Base-by-base conservation (phyloP, 1,140 invertebrate genomes). In the Tribolium madens region DNA sequence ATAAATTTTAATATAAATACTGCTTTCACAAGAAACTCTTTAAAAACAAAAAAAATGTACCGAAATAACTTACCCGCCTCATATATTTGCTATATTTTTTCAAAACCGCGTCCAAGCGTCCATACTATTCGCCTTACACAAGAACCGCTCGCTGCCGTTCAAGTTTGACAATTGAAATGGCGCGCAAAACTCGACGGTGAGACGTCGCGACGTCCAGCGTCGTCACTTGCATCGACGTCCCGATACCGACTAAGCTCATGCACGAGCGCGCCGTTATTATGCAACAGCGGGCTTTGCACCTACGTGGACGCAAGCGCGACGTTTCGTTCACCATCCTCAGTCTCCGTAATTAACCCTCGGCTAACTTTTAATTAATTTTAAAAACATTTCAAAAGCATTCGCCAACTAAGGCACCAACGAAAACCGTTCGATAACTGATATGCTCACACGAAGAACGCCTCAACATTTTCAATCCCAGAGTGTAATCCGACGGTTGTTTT, bases 401-500 rank as follows among this genome's bases (percentile, higher is more conserved):
- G 50, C 70, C 33, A 33, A 50, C 48, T 47, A 33, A 10, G n/a
- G 13, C 42, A 18, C 36, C 13, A 9, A 12, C 47, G n/a, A 26
- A 3, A 31, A 42, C 31, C 36, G 13, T 71, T 48, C 64, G 69
- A 73, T 77, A n/a, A 7, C 36, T 42, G 36, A 78, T 80, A 79
- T 76, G 79, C 79, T 78, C 75, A 77, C 26, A 81, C 76, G 74
- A 36, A 80, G 57, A 69, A 75, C 60, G 73, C 77, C 78, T 78
- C 76, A 79, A 36, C 73, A 78, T 79, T 81, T 81, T 81, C 80
- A 81, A 81, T 81, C 80, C 18, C 77, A 48, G 74, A 75, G 57
- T 70, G 73, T 79, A 79, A 81, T 80, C 78, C 76, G 73, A 76
- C 80, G 78, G 80, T 81, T 81, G 80, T 83, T 81, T 81, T 81